Conservation (phyloP, 2,113 vertebrate species). For the Chaenogobius annularis region DNA sequence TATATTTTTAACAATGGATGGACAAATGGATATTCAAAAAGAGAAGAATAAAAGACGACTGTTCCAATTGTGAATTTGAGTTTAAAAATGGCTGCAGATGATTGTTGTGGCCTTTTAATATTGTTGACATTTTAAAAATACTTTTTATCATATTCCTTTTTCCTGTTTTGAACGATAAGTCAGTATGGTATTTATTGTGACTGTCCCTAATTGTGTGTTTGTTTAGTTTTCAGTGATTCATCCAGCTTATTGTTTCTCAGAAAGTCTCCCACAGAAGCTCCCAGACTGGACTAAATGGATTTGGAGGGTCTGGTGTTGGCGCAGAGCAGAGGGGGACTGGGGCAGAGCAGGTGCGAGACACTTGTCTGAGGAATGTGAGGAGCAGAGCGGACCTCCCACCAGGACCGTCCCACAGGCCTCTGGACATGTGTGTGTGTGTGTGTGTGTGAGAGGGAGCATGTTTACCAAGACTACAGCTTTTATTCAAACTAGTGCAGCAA, state of each 20-base stretch:
- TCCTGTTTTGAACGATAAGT: neutral
- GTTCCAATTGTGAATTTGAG: too few relatives aligned
- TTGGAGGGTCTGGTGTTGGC: constrained; percentile 65
- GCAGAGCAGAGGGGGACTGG: constrained; percentile 59
- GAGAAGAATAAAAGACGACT: too few relatives aligned
- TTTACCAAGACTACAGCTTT: neutral
- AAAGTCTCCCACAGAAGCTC: constrained; percentile 17
- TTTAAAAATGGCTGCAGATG: too few relatives aligned
- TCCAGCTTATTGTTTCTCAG: neutral
- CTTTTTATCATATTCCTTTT: too few relatives aligned
- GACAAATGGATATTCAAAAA: too few relatives aligned
- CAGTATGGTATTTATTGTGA: neutral
- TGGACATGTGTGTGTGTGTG: neutral
- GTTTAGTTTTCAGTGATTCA: neutral
- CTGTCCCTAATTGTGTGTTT: neutral
- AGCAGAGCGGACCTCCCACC: constrained; percentile 74
- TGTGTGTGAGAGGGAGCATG: constrained; percentile 29
- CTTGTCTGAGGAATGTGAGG: constrained; percentile 74
- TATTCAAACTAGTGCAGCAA: neutral
- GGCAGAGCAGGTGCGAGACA: constrained; percentile 72
- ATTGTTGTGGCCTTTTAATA: too few relatives aligned
- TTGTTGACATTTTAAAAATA: too few relatives aligned
- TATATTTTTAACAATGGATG: too few relatives aligned
- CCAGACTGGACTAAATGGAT: constrained; percentile 63
- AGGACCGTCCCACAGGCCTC: constrained; percentile 54